Evolutionary conservation across 2,888 invertebrate species (phyloP).

Genomic region (Eupithecia subfuscata): DNA sequence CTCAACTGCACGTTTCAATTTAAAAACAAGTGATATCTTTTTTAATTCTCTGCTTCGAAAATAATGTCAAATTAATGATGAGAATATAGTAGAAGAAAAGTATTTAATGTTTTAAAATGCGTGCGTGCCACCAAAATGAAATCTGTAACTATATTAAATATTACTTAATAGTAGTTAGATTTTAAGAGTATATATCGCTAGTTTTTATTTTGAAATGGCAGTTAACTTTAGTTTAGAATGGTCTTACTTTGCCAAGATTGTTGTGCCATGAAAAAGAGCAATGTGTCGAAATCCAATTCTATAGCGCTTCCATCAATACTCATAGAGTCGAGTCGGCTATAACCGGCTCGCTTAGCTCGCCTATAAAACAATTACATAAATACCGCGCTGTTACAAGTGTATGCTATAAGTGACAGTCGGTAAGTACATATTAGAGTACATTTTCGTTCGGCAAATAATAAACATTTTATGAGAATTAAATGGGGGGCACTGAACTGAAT

Average conservation of each 20-base stretch:
- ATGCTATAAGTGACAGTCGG: neutral
- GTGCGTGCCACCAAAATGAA: neutral
- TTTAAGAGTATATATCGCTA: neutral
- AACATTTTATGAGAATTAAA: neutral
- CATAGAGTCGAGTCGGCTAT: neutral
- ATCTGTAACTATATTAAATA: too few relatives aligned
- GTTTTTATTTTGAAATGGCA: neutral
- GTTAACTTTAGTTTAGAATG: neutral
- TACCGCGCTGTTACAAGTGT: neutral
- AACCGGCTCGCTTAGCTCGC: neutral
- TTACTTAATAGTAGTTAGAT: neutral
- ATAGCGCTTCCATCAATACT: conserved; percentile 7
- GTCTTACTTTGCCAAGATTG: neutral
- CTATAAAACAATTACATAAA: neutral
- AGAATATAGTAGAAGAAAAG: too few relatives aligned
- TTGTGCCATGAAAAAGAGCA: neutral
- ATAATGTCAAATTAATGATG: too few relatives aligned
- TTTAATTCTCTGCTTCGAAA: neutral
- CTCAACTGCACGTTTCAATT: neutral
- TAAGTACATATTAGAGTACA: neutral
- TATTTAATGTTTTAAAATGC: too few relatives aligned
- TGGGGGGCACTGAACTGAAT: neutral
- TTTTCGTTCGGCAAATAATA: neutral
- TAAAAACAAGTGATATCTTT: neutral
- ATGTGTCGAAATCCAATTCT: neutral